Conservation (phyloP, 2,113 vertebrate genomes). For the Anser brachyrhynchus region DNA sequence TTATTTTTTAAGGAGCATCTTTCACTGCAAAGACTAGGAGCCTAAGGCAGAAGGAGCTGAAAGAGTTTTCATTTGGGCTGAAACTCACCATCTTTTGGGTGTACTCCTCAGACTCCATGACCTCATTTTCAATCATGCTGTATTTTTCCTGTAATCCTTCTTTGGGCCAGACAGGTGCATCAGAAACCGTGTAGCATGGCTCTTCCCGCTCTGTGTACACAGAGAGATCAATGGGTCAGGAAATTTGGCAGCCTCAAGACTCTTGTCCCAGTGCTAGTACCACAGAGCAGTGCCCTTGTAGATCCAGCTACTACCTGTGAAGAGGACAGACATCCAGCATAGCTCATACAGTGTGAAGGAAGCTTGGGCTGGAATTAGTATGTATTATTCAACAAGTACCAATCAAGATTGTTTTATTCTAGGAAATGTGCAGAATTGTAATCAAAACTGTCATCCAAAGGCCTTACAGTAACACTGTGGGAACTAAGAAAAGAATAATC, state of each 20-base stretch:
- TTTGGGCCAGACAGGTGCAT: not conserved
- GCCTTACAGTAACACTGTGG: not conserved
- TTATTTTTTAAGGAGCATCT: not conserved
- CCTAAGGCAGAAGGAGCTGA: not conserved
- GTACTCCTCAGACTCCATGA: not conserved
- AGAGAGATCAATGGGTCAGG: not conserved
- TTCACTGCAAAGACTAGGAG: not conserved
- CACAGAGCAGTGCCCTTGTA: not conserved
- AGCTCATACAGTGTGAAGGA: not conserved
- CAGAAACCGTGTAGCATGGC: not conserved
- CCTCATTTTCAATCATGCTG: not conserved
- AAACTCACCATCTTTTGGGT: not conserved
- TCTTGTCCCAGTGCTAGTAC: not conserved
- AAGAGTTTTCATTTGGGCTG: not conserved
- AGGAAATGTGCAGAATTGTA: not conserved
- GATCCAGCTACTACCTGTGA: not conserved
- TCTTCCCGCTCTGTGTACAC: not conserved
- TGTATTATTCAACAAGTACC: slow-evolving; percentile 13
- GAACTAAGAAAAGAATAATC: not conserved
- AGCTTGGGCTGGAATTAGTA: not conserved
- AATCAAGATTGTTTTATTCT: slow-evolving; percentile 19
- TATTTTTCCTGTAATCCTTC: not conserved
- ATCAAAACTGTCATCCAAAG: slow-evolving; percentile 13
- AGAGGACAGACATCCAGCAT: not conserved
- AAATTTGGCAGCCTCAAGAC: accelerated